These are phyloP conservation scores for Cairina moschata DNA, from an alignment of 2,113 vertebrate genomes.

Conservation along the genomic window DNA sequence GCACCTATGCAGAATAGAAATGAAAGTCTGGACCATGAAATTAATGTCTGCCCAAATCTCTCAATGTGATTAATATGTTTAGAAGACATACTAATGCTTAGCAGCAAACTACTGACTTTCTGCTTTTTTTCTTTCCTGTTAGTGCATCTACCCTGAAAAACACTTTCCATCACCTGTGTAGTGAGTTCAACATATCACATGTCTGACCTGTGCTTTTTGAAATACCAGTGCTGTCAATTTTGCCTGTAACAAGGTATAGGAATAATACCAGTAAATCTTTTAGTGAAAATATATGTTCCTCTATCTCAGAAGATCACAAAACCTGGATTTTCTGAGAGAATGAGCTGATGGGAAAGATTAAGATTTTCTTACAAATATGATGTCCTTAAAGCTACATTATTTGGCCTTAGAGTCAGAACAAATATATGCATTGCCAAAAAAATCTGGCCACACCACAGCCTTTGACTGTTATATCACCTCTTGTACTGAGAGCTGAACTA, in stretches of 20 bases:
- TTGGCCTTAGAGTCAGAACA: not conserved
- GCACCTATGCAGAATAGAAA: not conserved
- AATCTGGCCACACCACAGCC: not conserved
- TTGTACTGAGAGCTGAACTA: not conserved
- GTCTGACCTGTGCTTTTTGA: not conserved
- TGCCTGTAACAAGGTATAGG: not conserved
- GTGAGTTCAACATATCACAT: not conserved
- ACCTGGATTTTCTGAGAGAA: not conserved
- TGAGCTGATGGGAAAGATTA: not conserved
- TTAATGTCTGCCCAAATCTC: not conserved
- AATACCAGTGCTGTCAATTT: not conserved
- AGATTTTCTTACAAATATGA: not conserved
- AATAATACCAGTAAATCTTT: not conserved
- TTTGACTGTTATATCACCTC: not conserved
- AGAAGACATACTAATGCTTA: not conserved
- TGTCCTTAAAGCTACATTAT: not conserved
- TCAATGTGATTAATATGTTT: not conserved
- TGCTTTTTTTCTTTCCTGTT: not conserved
- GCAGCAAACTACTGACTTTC: not conserved
- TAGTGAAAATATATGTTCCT: not conserved
- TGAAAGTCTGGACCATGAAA: not conserved
- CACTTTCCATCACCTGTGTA: not conserved
- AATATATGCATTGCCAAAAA: not conserved
- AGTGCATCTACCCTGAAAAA: not conserved
- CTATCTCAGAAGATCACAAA: not conserved